Conservation (phyloP, 2,113 vertebrate genomes). For the Ochotona princeps region DNA sequence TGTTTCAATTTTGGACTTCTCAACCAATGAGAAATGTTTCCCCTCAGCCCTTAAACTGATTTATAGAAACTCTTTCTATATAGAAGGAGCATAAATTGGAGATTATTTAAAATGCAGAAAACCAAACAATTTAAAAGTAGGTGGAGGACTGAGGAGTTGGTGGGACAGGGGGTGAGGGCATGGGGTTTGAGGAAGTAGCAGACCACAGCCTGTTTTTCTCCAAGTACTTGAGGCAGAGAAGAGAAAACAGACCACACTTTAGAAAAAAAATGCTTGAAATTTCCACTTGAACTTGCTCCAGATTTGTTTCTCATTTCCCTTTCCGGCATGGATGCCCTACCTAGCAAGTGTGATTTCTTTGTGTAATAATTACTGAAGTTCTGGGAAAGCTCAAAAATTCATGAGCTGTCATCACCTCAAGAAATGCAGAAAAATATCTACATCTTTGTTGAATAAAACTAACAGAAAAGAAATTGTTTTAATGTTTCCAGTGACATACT, state of each 20-base stretch:
- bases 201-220: not conserved
- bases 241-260: not conserved
- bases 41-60: not conserved
- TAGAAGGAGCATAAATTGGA: not conserved
- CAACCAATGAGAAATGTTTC: not conserved
- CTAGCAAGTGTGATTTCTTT: constrained; percentile 13
- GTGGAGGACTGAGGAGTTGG: no score
- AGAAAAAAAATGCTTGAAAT: not conserved
- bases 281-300: constrained; percentile 12
- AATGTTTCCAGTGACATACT: constrained; percentile 42
- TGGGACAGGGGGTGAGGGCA: no score
- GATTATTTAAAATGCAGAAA: not conserved
- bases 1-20: not conserved
- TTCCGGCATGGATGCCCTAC: not conserved
- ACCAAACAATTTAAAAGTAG: not conserved
- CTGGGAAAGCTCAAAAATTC: constrained; percentile 63
- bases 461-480: constrained; percentile 22
- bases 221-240: not conserved
- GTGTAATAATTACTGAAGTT: constrained; percentile 48
- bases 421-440: constrained; percentile 51
- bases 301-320: constrained; percentile 35
- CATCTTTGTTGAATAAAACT: constrained; percentile 2
- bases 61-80: not conserved
- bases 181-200: no score
- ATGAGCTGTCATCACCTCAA: constrained; percentile 53